Conservation (phyloP, 2,797 vertebrate species). For the Anabacerthia variegaticeps region DNA sequence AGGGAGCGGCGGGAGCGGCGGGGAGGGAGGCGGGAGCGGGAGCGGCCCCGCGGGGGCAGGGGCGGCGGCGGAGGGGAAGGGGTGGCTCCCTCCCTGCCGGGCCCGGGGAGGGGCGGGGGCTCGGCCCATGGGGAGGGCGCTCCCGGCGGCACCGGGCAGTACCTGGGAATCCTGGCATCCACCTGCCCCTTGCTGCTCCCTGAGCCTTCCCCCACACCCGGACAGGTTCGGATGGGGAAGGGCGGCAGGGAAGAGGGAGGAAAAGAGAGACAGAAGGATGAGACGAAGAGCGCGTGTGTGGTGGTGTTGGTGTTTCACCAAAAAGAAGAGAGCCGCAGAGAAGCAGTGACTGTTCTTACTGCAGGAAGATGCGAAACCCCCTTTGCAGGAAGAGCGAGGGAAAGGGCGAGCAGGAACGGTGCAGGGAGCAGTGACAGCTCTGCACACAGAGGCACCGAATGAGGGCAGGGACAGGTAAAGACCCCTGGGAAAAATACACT, state of each 20-base stretch:
- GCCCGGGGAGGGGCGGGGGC: background rate
- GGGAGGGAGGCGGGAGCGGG: background rate
- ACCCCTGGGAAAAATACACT: accelerated
- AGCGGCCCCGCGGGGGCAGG: background rate
- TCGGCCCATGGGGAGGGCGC: background rate
- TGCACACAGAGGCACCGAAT: background rate
- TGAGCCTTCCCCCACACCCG: background rate
- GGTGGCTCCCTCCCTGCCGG: no score
- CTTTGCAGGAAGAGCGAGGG: accelerated
- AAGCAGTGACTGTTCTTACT: background rate
- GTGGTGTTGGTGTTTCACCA: accelerated
- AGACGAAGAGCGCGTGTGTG: background rate
- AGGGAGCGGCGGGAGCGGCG: background rate
- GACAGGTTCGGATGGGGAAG: no score
- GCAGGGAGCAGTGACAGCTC: accelerated
- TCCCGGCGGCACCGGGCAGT: background rate
- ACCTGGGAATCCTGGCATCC: accelerated
- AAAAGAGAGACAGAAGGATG: background rate
- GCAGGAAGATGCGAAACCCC: background rate
- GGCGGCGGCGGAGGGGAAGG: background rate
- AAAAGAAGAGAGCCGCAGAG: background rate
- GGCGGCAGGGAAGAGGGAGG: background rate
- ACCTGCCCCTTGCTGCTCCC: background rate
- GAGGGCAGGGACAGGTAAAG: background rate
- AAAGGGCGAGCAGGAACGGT: background rate